Percentiles rank a stretch among this genome's conserved stretches.
Conservation (phyloP, 2,888 invertebrate species). For the Volucella inflata region DNA sequence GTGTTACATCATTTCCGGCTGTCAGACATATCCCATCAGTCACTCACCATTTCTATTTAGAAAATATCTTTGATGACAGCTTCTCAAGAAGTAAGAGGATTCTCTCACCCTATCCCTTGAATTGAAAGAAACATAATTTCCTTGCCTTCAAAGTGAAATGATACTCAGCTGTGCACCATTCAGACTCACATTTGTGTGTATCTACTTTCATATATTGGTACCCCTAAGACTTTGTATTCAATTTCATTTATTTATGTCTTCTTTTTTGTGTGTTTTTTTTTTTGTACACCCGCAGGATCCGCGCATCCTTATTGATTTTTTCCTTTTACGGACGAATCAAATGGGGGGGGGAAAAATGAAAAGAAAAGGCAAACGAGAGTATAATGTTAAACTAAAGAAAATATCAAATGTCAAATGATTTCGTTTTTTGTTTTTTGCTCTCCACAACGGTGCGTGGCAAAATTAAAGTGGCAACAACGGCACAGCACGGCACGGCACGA, state of each 20-base stretch:
- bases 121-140: constrained; percentile 14
- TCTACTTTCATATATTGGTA: neutral
- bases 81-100: constrained; percentile 1
- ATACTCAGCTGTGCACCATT: neutral
- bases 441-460: constrained; percentile 11
- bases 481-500: constrained; percentile 7
- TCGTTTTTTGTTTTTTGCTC: constrained; percentile 14
- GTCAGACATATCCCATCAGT: too few relatives aligned
- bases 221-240: constrained; percentile 28
- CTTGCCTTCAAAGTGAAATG: constrained; percentile 6
- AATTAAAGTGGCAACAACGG: constrained; percentile 34
- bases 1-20: too few relatives aligned
- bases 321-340: neutral
- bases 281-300: neutral
- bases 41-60: neutral
- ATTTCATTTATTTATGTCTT: constrained; percentile 33
- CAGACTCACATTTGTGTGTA: neutral
- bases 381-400: constrained; percentile 46
- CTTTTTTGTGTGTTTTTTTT: too few relatives aligned
- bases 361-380: constrained; percentile 4
- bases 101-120: neutral
- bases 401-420: constrained; percentile 48
- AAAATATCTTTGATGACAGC: constrained; percentile 1
- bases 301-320: constrained; percentile 40
- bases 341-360: neutral